Conservation (phyloP, 2,113 vertebrate species). For the Okapia johnstoni region DNA sequence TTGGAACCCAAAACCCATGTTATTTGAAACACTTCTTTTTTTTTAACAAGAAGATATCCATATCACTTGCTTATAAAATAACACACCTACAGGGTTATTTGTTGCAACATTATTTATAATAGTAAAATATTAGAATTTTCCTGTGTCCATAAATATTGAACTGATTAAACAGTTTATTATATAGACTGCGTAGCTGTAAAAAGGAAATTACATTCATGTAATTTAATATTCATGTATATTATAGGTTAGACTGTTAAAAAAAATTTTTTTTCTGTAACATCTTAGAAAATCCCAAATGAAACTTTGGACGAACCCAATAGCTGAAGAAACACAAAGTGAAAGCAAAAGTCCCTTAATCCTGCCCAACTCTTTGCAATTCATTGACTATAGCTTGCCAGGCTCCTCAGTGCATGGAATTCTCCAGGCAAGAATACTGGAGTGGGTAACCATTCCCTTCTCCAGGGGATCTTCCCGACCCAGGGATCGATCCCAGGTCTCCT, state of each 20-base stretch:
- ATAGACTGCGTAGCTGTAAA: neutral
- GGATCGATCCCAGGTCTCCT: neutral
- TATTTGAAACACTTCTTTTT: neutral
- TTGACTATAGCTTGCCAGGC: neutral
- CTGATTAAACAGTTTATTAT: neutral
- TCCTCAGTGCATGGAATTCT: neutral
- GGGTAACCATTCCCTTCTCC: neutral
- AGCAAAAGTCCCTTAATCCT: accelerated
- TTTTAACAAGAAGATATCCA: neutral
- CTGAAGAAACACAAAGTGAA: neutral
- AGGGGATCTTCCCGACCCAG: neutral
- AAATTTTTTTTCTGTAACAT: neutral
- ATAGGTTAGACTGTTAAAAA: neutral
- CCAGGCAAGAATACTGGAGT: neutral
- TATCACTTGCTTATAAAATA: neutral
- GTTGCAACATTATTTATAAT: neutral
- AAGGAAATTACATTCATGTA: neutral
- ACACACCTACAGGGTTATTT: neutral
- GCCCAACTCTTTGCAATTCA: neutral
- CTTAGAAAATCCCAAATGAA: neutral
- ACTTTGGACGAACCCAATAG: neutral
- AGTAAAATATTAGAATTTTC: neutral
- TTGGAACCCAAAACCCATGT: neutral
- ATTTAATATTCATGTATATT: neutral
- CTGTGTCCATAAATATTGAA: neutral